These are phyloP conservation scores for Ianthella basta DNA, from an alignment of 37 sponge, comb jelly and placozoan genomes.

Conservation along the genomic window DNA sequence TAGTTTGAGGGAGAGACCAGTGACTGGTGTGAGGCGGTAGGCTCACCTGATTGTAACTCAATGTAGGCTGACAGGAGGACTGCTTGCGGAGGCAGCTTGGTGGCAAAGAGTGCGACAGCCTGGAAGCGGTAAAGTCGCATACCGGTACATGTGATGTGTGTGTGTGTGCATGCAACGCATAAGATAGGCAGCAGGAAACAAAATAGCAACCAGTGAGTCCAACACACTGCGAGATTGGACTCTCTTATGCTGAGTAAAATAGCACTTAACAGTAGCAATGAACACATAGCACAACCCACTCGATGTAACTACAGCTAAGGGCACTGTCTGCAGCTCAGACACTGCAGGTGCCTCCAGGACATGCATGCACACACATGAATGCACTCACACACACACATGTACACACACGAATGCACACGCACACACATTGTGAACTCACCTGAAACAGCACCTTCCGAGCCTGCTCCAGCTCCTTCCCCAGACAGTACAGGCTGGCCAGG, in stretches of 20 bases:
- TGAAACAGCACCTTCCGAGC: slow-evolving; percentile 73
- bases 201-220: background rate
- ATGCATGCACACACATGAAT: background rate
- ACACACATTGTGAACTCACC: slow-evolving; percentile 36
- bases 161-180: too few species aligned
- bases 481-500: slow-evolving; percentile 65
- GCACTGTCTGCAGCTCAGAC: too few species aligned
- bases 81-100: slow-evolving; percentile 63
- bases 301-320: too few species aligned
- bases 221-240: too few species aligned
- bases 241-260: too few species aligned
- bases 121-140: background rate
- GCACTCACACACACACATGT: background rate
- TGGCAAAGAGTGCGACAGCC: slow-evolving; percentile 39
- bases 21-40: too few species aligned
- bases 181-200: background rate
- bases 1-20: background rate
- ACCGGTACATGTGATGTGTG: too few species aligned
- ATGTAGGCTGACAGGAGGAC: slow-evolving; percentile 88
- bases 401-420: background rate
- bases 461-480: slow-evolving; percentile 67
- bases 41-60: slow-evolving; percentile 80
- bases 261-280: too few species aligned
- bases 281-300: too few species aligned
- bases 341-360: background rate